Evolutionary conservation across 2,797 vertebrate species (phyloP), one percentile per base, ranked within the genome.

Genomic region (Helicolenus hilgendorfi): DNA sequence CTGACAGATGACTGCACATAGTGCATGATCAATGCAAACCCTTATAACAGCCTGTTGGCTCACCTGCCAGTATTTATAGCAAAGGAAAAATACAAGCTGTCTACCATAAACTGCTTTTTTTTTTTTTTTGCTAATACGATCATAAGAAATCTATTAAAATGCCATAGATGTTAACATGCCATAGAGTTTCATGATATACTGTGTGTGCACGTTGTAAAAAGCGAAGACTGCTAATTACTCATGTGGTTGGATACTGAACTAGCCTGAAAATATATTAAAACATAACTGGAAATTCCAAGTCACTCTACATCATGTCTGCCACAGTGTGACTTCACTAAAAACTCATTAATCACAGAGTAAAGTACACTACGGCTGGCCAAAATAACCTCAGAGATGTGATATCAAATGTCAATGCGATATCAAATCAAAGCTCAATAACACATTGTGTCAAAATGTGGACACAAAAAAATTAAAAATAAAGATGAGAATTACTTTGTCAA

Each of bases 271-370:
- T 41, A 72, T 89, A 49, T 49, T 49, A 84, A 86, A 68, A 79
- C 55, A 72, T 68, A 83, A 81, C 76, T 64, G 49, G 53, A 86
- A 89, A 89, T 72, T 82, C 38, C 70, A 63, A 84, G 81, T 79
- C 58, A 60, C 72, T 88, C 59, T 73, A 85, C 84, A 88, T 88
- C 62, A 79, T 72, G 27, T 85, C 63, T 70, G 82, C 85, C 87
- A 85, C 85, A 81, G 56, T 72, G 70, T 85, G 87, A 81, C 84
- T 87, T 68, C 72, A 70, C 38, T 79, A 86, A n/a, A 78, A 89
- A 75, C 33, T 56, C 76, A 88, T 65, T 81, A 79, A 84, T 82
- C 59, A 87, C 56, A 83, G 20, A 55, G 65, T 67, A 41, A 60
- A 20, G 58, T 35, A 33, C 27, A 53, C 33, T 73, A 14, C 20